Base-by-base conservation (phyloP, 2,797 vertebrate genomes). In the Salarias fasciatus region DNA sequence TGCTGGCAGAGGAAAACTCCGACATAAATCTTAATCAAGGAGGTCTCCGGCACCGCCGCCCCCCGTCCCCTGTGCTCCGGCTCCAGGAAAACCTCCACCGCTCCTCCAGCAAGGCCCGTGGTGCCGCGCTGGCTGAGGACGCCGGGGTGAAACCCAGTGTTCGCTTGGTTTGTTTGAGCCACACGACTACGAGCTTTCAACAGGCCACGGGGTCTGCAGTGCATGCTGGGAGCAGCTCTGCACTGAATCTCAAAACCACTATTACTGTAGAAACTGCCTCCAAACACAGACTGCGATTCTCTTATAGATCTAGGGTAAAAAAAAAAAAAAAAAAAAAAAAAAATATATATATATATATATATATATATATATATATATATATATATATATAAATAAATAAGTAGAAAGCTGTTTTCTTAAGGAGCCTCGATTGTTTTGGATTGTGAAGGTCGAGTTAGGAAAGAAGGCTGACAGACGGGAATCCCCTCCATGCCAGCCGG, bases 1-100 rank as follows among this genome's bases (percentile, higher is more conserved):
- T 76, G 79, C 66, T 80, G 73, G 65, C 69, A 48, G 51, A 78
- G 64, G 51, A 50, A 70, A 53, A 75, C 63, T 48, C 53, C 47
- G 59, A 86, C 79, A 90, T 86, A 81, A 85, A 89, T 89, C 84
- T 85, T 88, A 77, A 88, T 89, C 82, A 86, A 77, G 79, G 46
- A 13, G 49, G 53, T 57, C 55, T 33, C 65, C 63, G 51, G 58
- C 51, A 29, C 31, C 11, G 6, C 45, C 53, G 12, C 49, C 18
- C 45, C 58, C 41, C 6, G 28, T 56, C 63, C 72, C 55, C 29
- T 8, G 28, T 63, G 50, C 50, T 64, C 55, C 42, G 7, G 56
- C 49, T 29, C 31, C 43, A 63, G 66, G 11, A 69, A 67, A 55
- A 49, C 63, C 33, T 63, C 74, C 29, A 18, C 18, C 8, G 37